These are phyloP conservation scores for Scaptomyza parva DNA, from an alignment of 2,888 invertebrate genomes.

Conservation along the genomic window DNA sequence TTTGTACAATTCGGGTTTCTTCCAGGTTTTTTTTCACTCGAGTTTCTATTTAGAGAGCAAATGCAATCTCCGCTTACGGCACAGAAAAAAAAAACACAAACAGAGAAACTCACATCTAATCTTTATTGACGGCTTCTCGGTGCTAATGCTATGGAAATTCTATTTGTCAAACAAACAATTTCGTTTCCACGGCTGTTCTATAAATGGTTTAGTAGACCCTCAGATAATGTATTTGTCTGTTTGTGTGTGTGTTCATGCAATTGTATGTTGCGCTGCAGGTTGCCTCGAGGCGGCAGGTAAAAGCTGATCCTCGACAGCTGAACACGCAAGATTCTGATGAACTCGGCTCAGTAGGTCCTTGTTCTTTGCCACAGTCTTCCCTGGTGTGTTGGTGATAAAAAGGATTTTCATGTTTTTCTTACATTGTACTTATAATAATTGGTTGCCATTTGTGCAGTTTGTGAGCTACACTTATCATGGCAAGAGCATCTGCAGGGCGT, in stretches of 20 bases:
- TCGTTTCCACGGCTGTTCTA: constrained; percentile 42
- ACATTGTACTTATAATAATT: constrained; percentile 39
- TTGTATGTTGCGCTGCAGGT: constrained; percentile 58
- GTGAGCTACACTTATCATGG: constrained; percentile 24
- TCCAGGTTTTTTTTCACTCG: constrained; percentile 2
- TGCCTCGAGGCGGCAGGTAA: constrained; percentile 55
- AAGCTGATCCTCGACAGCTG: constrained; percentile 63
- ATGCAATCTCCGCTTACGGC: constrained; percentile 68
- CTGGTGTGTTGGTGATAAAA: constrained; percentile 57
- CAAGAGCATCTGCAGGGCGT: constrained; percentile 26
- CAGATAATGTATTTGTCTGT: neutral
- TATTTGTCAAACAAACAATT: constrained; percentile 79
- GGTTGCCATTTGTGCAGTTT: constrained; percentile 11
- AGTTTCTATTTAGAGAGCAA: constrained; percentile 55
- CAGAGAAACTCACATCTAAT: constrained; percentile 50
- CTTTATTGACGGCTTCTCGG: constrained; percentile 67
- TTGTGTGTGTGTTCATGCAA: constrained; percentile 14
- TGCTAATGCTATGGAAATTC: constrained; percentile 57
- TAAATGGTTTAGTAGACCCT: constrained; percentile 40
- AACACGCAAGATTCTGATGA: constrained; percentile 50
- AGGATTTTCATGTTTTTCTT: constrained; percentile 69
- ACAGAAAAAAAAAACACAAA: constrained; percentile 18
- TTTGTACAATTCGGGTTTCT: constrained; percentile 19
- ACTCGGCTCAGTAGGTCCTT: constrained; percentile 15
- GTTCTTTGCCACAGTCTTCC: neutral